Evolutionary conservation across 2,113 vertebrate species (phyloP).

Genomic region (Silurus glanis): DNA sequence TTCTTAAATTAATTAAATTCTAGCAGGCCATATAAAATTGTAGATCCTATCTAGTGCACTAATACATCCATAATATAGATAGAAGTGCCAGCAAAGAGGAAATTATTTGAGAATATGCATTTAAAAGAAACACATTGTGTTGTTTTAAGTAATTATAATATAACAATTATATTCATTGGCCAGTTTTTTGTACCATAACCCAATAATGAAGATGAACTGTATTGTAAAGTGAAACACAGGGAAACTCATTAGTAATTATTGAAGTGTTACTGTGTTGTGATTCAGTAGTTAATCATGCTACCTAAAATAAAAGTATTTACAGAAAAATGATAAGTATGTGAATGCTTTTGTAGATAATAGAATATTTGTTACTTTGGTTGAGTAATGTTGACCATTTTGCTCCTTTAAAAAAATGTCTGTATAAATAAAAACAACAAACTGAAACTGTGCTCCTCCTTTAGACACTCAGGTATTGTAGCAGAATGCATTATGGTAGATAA

Average conservation of each 20-base stretch:
- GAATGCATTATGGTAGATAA: no score
- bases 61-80: no score
- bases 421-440: not conserved
- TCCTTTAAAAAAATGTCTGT: not conserved
- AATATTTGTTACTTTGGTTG: not conserved
- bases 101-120: no score
- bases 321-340: not conserved
- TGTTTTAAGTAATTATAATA: not conserved
- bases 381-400: not conserved
- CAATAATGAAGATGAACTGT: no score
- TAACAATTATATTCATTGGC: not conserved
- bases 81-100: no score
- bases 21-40: no score
- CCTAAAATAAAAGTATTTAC: not conserved
- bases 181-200: not conserved
- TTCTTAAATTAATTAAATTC: no score
- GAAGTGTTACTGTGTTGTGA: not conserved
- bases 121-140: no score
- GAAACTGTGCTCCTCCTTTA: not conserved
- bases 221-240: not conserved
- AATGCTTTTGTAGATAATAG: not conserved
- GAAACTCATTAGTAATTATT: not conserved
- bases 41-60: no score
- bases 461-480: no score
- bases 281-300: not conserved